Evolutionary conservation across 2,888 invertebrate genomes (phyloP).

Genomic region (Cheilosia vulpina): DNA sequence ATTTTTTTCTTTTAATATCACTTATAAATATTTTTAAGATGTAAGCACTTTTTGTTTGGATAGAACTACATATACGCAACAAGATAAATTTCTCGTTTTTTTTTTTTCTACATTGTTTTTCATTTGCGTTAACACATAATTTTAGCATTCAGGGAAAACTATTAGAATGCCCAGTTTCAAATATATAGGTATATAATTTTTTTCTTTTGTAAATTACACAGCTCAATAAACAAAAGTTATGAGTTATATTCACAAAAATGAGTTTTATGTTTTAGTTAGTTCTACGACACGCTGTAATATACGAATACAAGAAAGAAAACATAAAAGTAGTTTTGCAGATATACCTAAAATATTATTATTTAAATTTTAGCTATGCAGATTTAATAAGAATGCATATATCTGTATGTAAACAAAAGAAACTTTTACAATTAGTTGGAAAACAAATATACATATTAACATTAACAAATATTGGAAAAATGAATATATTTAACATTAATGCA

Average conservation of each 20-base stretch:
- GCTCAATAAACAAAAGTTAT: constrained; percentile 5
- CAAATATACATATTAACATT: constrained; percentile 74
- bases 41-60: constrained; percentile 22
- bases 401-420: constrained; percentile 48
- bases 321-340: neutral
- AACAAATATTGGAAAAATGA: constrained; percentile 78
- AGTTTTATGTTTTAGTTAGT: constrained; percentile 12
- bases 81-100: neutral
- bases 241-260: neutral
- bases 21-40: neutral
- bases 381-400: constrained; percentile 55
- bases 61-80: too few species aligned
- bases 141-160: constrained; percentile 31
- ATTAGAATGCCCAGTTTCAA: neutral
- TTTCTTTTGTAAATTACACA: neutral
- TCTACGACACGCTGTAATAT: constrained; percentile 51
- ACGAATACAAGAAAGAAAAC: constrained; percentile 20
- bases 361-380: constrained; percentile 52
- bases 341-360: constrained; percentile 41
- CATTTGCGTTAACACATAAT: constrained; percentile 22
- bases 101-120: constrained; percentile 1
- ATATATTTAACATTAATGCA: constrained; percentile 64
- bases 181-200: neutral
- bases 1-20: neutral
- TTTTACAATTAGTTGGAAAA: constrained; percentile 56